Conservation (phyloP, 2,797 vertebrate genomes). For the Hapalemur alaotrensis region DNA sequence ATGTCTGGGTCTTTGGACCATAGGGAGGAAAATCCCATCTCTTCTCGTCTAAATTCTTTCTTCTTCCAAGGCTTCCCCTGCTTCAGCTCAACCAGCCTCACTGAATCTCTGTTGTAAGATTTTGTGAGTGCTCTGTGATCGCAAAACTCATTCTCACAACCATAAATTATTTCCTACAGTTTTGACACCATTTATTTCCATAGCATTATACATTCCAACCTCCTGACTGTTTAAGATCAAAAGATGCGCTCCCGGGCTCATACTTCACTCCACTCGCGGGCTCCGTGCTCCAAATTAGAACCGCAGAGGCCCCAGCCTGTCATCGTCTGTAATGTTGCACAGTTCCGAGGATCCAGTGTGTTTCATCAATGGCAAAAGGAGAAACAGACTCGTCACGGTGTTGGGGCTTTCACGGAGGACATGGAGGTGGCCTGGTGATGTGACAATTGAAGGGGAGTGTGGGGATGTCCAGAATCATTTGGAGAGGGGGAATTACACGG, state of each 20-base stretch:
- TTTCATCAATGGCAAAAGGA: background rate
- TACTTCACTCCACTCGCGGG: constrained; percentile 80
- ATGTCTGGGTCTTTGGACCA: background rate
- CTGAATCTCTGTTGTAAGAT: constrained; percentile 65
- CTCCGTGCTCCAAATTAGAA: constrained; percentile 79
- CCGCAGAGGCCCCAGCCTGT: constrained; percentile 63
- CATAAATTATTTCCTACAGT: constrained; percentile 81
- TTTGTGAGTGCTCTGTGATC: constrained; percentile 58
- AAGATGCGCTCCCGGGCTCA: constrained; percentile 81
- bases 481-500: background rate
- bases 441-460: accelerated
- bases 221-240: constrained; percentile 85
- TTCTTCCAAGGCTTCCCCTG: background rate
- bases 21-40: background rate
- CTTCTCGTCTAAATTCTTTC: background rate
- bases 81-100: constrained; percentile 19
- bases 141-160: constrained; percentile 69
- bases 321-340: constrained; percentile 30
- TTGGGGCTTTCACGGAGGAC: background rate
- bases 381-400: accelerated
- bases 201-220: constrained; percentile 82
- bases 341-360: constrained; percentile 35
- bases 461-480: background rate
- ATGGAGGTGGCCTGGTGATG: background rate
- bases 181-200: constrained; percentile 85